Base-by-base conservation (phyloP, 2,797 vertebrate genomes). In the Alca torda region DNA sequence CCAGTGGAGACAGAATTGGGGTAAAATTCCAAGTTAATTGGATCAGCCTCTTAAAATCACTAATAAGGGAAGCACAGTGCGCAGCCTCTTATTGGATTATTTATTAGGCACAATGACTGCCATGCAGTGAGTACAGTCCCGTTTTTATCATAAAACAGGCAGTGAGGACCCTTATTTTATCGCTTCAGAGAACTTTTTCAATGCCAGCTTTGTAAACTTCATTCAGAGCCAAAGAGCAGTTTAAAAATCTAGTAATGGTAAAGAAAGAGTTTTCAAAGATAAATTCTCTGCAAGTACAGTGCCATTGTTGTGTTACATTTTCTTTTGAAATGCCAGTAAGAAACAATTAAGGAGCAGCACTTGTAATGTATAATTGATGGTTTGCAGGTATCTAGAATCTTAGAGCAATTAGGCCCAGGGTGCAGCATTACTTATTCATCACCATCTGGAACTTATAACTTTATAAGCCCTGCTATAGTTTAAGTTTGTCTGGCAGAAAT, bases 321-420 rank as follows among this genome's bases (percentile, higher is more conserved):
- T 95, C 95, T 86, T 93, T 81, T 92, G 87, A 95, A 96, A 90
- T 96, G 85, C 61, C 87, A 97, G 73, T 81, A 92, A 96, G 89
- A 94, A 96, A 97, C 87, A 96, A 97, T 96, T 97, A 97, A 92
- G 88, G 75, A 95, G 89, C 93, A 96, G 79, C 28, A 91, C 73
- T 97, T 95, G 74, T 97, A 96, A 95, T 97, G 84, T 82, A 95
- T 97, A 97, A 97, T 94, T 97, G 91, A 97, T 96, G 77, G 68
- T 96, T 96, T 95, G 90, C 94, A 95, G 94, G 87, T 97, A 96
- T 96, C 92, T 96, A 85, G 79, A 94, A 96, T 96, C 94, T 95
- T 96, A 86, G 74, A 95, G 65, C 90, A 96, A 96, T 97, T 97
- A 96, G 91, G 90, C 88, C 90, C 84, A 76, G 89, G 85, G 89